phyloP scores from a whole-genome alignment of 2,888 invertebrate species.

The Tinea semifulvella region DNA sequence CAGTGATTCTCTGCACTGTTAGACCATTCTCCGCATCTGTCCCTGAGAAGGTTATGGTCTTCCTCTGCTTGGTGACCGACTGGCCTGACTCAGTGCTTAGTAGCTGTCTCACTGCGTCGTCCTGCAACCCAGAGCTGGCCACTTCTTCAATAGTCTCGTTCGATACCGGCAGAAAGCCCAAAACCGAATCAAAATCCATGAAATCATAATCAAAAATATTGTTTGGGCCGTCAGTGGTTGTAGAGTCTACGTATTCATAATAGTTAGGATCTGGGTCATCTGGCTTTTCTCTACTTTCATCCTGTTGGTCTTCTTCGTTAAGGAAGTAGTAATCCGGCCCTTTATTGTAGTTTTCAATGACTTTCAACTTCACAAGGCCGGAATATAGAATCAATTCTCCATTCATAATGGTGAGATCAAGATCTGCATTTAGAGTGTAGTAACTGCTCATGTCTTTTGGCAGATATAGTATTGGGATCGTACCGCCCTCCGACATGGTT shows the following conservation, averaged over 20 bases:
- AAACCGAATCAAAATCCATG: too few relatives aligned
- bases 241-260: too few relatives aligned
- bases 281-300: too few relatives aligned
- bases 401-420: not conserved
- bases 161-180: too few relatives aligned
- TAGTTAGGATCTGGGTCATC: too few relatives aligned
- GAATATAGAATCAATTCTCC: not conserved
- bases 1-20: conserved; percentile 51
- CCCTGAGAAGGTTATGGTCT: conserved; percentile 48
- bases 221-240: too few relatives aligned
- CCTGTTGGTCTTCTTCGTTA: too few relatives aligned
- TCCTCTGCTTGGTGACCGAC: conserved; percentile 39
- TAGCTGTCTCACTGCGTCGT: conserved; percentile 10
- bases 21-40: conserved; percentile 41
- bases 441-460: conserved; percentile 36
- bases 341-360: not conserved
- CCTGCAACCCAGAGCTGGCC: not conserved
- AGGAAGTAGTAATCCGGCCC: too few relatives aligned
- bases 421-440: not conserved
- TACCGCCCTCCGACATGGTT: too few relatives aligned
- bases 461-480: conserved; percentile 40
- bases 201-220: too few relatives aligned
- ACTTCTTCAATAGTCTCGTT: conserved; percentile 2
- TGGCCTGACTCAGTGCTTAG: conserved; percentile 49
- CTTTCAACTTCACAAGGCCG: not conserved